Evolutionary conservation across 2,797 vertebrate genomes (phyloP), one percentile per base, ranked within the genome.

Genomic region (Intellagama lesueurii): DNA sequence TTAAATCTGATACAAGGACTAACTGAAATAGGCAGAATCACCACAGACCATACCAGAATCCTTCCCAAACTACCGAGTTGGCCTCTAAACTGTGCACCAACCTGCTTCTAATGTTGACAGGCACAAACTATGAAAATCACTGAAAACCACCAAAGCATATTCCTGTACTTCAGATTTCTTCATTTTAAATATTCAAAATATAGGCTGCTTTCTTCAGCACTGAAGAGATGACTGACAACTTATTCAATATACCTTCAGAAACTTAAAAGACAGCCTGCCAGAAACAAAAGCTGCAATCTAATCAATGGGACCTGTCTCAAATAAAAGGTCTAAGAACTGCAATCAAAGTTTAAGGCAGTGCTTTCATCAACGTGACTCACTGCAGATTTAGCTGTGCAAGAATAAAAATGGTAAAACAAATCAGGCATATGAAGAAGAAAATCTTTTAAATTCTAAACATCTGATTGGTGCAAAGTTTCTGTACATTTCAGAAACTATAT

Each of bases 361-460:
- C 72, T 89, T 75, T 24, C 0, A 93, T 86, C 64, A 89, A 86
- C 92, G 90, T 69, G 86, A 91, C 80, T 86, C 73, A 69, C 82
- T 91, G 85, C 89, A 91, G 84, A 88, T 92, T 93, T 83, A 92
- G 81, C n/a, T 75, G 81, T 85, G 83, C 83, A 87, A 93, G 94
- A 92, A 92, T 92, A 82, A 91, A 94, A 84, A 83, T 91, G 83
- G 88, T 35, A 94, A 90, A 92, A 90, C 72, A 79, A 93, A 90
- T 85, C 81, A 78, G 28, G 32, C 35, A 88, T 35, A 49, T 30
- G 81, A 87, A 94, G 88, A 89, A 35, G 87, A 91, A 91, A 76
- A 73, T 56, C 86, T 81, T 90, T 70, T 60, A 93, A 26, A 69
- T 56, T 56, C 52, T 14, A 12, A 56, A 56, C 52, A 56, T 12